These are phyloP conservation scores for Cryptoleucopteryx plumbea DNA, from an alignment of 2,113 vertebrate genomes.

Conservation along the genomic window DNA sequence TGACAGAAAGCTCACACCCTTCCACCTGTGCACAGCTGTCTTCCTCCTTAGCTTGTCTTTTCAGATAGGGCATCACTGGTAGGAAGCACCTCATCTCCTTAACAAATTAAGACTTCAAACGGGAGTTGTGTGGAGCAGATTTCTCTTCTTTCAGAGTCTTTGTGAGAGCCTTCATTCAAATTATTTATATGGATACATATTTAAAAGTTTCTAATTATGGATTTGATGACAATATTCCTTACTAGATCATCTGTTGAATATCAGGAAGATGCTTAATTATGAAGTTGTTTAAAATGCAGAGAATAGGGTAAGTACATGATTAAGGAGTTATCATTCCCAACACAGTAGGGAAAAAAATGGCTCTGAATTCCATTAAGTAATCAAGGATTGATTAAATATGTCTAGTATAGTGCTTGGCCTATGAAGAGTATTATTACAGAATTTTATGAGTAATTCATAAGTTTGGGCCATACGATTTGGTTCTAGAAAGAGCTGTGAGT, in stretches of 20 bases:
- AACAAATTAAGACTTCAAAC: background rate
- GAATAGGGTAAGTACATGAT: background rate
- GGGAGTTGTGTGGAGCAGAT: background rate
- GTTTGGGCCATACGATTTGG: background rate
- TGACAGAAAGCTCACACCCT: background rate
- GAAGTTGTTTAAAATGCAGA: conserved; percentile 11
- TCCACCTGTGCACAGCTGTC: background rate
- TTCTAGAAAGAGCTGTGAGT: background rate
- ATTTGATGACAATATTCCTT: background rate
- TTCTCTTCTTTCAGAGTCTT: background rate
- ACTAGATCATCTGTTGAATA: background rate
- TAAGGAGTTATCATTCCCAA: background rate
- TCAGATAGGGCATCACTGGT: background rate
- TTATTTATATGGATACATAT: background rate
- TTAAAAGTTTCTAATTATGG: background rate
- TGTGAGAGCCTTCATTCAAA: background rate
- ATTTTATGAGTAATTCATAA: background rate
- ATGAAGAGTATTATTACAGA: background rate
- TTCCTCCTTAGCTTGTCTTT: background rate
- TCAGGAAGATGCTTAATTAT: background rate
- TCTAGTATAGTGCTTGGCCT: background rate
- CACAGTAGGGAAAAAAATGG: background rate
- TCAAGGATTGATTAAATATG: conserved; percentile 1
- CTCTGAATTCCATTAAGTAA: conserved; percentile 37
- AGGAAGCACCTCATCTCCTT: background rate